Percentiles rank a stretch among this genome's conserved stretches.
Evolutionary conservation across 1,140 invertebrate genomes (phyloP).

Genomic region (Luehdorfia chinensis): DNA sequence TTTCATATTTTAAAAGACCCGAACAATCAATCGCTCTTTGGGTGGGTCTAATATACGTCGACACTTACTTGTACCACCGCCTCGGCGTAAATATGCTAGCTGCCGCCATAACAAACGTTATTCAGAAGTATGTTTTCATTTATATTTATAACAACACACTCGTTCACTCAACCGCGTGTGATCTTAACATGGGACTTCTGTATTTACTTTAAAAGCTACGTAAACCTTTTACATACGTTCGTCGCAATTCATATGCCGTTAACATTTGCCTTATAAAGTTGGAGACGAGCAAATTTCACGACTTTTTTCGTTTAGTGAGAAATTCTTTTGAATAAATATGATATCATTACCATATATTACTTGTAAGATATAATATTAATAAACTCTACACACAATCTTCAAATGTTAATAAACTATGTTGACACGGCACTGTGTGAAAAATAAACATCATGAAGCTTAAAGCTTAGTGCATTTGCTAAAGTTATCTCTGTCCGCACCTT

Average conservation of each 20-base stretch:
- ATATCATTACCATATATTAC: conserved; percentile 29
- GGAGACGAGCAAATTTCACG: conserved; percentile 6
- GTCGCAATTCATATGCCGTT: conserved; percentile 21
- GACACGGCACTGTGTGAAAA: conserved; percentile 64
- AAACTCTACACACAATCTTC: conserved; percentile 40
- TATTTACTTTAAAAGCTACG: conserved; percentile 43
- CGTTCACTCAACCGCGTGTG: conserved; percentile 49
- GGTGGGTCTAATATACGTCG: conserved; percentile 68
- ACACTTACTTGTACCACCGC: conserved; percentile 42
- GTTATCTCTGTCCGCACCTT: conserved; percentile 58
- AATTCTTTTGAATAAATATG: conserved; percentile 20
- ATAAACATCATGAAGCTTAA: conserved; percentile 58
- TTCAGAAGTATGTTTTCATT: conserved; percentile 66
- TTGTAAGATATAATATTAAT: conserved; percentile 39
- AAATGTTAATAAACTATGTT: conserved; percentile 59
- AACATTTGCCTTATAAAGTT: conserved; percentile 19
- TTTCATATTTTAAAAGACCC: conserved; percentile 62
- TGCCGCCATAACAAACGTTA: conserved; percentile 69
- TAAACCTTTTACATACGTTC: conserved; percentile 24
- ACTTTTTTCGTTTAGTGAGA: not conserved
- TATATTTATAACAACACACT: conserved; percentile 65
- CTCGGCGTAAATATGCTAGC: conserved; percentile 49
- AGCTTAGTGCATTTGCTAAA: conserved; percentile 69
- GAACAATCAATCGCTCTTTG: conserved; percentile 66
- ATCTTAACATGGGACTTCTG: conserved; percentile 37